Conservation (phyloP, 2,888 invertebrate genomes). For the Sylvicola fuscatus region DNA sequence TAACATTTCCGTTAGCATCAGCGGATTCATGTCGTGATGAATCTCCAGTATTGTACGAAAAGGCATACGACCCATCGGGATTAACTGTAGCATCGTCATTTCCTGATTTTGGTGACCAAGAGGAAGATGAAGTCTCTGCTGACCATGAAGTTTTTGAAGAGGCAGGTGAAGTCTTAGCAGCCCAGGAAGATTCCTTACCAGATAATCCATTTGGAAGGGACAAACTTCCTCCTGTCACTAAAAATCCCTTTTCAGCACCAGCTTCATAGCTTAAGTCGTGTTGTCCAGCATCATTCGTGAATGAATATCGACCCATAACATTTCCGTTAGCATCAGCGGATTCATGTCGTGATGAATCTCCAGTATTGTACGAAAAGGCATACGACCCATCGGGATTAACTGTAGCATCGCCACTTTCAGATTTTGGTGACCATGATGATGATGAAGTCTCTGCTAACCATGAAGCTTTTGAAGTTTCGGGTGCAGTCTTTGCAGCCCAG, state of each 20-base stretch:
- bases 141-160: slow-evolving; percentile 22
- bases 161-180: slow-evolving; percentile 25
- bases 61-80: slow-evolving; percentile 2
- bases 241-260: slow-evolving; percentile 53
- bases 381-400: slow-evolving; percentile 1
- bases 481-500: not conserved
- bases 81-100: slow-evolving; percentile 22
- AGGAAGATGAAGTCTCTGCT: no score
- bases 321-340: slow-evolving; percentile 38
- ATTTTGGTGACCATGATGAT: no score
- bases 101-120: slow-evolving; percentile 15
- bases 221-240: slow-evolving; percentile 30
- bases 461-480: no score
- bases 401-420: not conserved
- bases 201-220: slow-evolving; percentile 38
- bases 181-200: slow-evolving; percentile 12
- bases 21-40: slow-evolving; percentile 18
- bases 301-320: slow-evolving; percentile 46
- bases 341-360: slow-evolving; percentile 33
- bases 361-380: slow-evolving; percentile 8
- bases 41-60: slow-evolving; percentile 11
- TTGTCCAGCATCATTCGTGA: slow-evolving; percentile 52
- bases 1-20: slow-evolving; percentile 18
- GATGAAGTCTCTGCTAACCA: no score
- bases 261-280: slow-evolving; percentile 59